Evolutionary conservation across 2,113 vertebrate genomes (phyloP).

Genomic region (Rhinichthys klamathensis): DNA sequence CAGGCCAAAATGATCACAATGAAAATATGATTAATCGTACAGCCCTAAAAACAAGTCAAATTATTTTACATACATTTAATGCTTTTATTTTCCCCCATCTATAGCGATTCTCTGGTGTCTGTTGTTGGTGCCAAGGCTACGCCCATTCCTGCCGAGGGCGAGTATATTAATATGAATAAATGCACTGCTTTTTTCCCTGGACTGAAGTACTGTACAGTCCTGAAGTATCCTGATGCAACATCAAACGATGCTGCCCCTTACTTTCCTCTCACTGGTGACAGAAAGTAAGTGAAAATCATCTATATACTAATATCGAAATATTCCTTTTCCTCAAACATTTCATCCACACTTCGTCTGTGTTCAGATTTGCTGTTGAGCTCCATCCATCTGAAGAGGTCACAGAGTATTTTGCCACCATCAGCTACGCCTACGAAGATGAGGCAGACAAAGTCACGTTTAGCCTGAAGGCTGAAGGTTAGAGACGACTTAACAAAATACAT

Average conservation of each 20-base stretch:
- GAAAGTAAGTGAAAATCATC: constrained; percentile 73
- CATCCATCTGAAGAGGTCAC: constrained; percentile 81
- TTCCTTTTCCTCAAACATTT: not conserved
- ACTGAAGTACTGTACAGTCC: constrained; percentile 78
- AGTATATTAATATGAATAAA: constrained; percentile 64
- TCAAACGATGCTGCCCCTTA: constrained; percentile 76
- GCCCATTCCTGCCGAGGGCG: constrained; percentile 71
- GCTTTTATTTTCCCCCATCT: constrained; percentile 26
- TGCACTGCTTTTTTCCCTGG: constrained; percentile 83
- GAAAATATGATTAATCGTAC: not conserved
- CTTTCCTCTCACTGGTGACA: constrained; percentile 85
- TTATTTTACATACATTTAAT: not conserved
- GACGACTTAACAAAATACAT: constrained; percentile 1
- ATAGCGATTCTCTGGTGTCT: constrained; percentile 83
- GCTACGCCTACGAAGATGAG: constrained; percentile 74
- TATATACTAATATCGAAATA: not conserved
- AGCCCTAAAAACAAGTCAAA: not conserved
- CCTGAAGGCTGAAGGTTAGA: constrained; percentile 84
- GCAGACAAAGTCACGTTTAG: constrained; percentile 81
- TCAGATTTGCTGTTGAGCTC: constrained; percentile 82
- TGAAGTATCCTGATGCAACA: constrained; percentile 77
- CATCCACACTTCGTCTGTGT: not conserved
- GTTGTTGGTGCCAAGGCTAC: constrained; percentile 77
- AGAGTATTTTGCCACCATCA: constrained; percentile 83
- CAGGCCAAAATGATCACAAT: not conserved